Evolutionary conservation across 2,113 vertebrate genomes (phyloP).

Genomic region (Lepisosteus oculatus): DNA sequence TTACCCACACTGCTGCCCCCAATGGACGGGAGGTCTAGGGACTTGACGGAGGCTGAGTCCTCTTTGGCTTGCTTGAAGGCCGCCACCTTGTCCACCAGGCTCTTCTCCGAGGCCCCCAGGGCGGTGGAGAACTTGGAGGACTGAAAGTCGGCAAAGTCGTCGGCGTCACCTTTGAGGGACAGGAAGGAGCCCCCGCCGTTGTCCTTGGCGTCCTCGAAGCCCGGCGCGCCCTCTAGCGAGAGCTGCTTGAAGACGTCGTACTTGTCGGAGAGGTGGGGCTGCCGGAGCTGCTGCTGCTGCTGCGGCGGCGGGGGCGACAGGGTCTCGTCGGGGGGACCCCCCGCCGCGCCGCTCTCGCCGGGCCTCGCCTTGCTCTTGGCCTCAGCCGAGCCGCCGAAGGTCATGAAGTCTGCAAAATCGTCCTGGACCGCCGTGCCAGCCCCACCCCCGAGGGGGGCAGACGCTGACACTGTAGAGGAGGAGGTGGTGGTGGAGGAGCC

Average conservation of each 20-base stretch:
- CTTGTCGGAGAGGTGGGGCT: constrained; percentile 63
- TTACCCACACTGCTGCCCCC: constrained; percentile 94
- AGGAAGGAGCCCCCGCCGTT: constrained; percentile 55
- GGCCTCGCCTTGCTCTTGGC: constrained; percentile 48
- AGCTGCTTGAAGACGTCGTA: constrained; percentile 90
- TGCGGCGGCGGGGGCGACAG: constrained; percentile 31
- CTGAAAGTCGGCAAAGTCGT: constrained; percentile 93
- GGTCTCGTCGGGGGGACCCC: constrained; percentile 39
- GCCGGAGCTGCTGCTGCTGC: constrained; percentile 47
- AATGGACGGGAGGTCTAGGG: constrained; percentile 93
- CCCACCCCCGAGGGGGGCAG: constrained; percentile 30
- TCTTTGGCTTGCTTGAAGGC: constrained; percentile 93
- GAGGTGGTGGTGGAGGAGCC: constrained; percentile 74
- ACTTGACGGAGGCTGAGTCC: constrained; percentile 93
- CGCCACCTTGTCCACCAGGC: constrained; percentile 84
- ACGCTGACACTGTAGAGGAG: constrained; percentile 32
- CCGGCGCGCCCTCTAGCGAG: constrained; percentile 75
- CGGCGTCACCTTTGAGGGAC: constrained; percentile 71
- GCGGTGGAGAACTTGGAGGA: constrained; percentile 83
- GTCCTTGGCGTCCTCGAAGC: constrained; percentile 81
- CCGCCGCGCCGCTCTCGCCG: constrained; percentile 42
- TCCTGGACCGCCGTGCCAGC: constrained; percentile 72
- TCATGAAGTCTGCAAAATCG: constrained; percentile 97
- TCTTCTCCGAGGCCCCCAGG: constrained; percentile 74
- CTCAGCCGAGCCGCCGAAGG: constrained; percentile 76